Conservation (phyloP, 2,113 vertebrate genomes). For the Uria aalge region DNA sequence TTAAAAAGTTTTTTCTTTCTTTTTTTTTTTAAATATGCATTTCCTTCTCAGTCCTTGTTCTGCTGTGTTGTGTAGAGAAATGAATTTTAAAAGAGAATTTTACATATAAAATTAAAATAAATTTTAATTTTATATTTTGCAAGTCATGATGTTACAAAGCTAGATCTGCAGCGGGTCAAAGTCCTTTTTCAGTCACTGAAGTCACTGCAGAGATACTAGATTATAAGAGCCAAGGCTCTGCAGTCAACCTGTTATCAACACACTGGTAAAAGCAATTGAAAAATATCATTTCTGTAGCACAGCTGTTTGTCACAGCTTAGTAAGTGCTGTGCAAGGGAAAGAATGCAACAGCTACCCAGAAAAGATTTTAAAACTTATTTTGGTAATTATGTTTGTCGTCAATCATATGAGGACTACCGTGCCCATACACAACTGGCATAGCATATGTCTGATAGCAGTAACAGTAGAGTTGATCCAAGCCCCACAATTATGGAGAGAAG, state of each 20-base stretch:
- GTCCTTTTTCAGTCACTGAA: neutral
- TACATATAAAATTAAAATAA: neutral
- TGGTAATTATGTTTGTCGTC: neutral
- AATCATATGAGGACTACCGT: neutral
- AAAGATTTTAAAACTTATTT: neutral
- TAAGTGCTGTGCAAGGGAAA: neutral
- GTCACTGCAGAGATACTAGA: neutral
- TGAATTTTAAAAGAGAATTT: neutral
- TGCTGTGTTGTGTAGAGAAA: neutral
- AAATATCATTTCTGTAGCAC: neutral
- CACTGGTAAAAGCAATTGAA: neutral
- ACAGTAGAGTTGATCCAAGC: neutral
- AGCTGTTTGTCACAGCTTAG: neutral
- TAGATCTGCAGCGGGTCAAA: neutral
- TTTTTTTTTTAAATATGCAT: neutral
- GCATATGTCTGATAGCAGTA: neutral
- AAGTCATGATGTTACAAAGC: neutral
- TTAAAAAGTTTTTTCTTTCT: neutral
- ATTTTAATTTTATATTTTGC: neutral
- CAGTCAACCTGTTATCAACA: neutral
- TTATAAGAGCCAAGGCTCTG: neutral
- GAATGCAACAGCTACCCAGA: neutral
- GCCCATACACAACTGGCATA: neutral
- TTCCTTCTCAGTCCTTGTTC: neutral
- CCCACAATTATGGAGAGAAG: neutral